These are phyloP conservation scores for Pseudorhiza aurosa DNA, from an alignment of 30 jellyfish, hydroid and myxozoan genomes.

Conservation along the genomic window DNA sequence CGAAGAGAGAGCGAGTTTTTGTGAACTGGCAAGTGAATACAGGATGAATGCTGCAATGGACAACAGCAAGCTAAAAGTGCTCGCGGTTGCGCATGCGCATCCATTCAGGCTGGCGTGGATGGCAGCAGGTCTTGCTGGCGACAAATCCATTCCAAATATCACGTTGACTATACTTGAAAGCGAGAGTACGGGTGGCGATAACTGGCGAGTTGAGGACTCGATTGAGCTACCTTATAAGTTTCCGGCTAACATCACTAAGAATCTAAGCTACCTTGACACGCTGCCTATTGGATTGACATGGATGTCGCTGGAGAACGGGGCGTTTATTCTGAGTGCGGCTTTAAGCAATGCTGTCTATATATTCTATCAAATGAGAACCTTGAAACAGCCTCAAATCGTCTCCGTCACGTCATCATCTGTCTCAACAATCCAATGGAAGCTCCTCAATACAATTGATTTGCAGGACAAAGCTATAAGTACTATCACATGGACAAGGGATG, in stretches of 20 bases:
- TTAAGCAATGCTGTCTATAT: conserved; percentile 57
- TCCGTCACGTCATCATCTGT: conserved; percentile 57
- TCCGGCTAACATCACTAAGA: conserved; percentile 34
- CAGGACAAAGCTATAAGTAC: conserved; percentile 71
- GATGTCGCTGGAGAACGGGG: conserved; percentile 94
- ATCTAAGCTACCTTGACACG: conserved; percentile 26
- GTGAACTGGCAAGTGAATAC: neutral
- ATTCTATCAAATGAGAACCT: conserved; percentile 33
- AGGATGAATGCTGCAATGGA: conserved; percentile 2
- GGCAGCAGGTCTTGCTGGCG: conserved; percentile 3
- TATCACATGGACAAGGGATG: conserved; percentile 96
- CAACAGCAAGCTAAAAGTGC: conserved; percentile 30
- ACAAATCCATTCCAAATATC: conserved; percentile 1
- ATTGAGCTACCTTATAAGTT: conserved; percentile 38
- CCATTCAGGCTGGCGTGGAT: conserved; percentile 83
- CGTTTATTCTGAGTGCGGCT: conserved; percentile 86
- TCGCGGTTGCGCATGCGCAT: conserved; percentile 86
- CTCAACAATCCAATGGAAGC: conserved; percentile 70
- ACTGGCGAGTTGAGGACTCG: conserved; percentile 79
- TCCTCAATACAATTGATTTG: conserved; percentile 62
- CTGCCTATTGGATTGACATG: conserved; percentile 84
- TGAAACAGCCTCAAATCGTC: conserved; percentile 38
- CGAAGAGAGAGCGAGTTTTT: neutral
- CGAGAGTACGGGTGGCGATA: conserved; percentile 90
- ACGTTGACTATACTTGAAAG: conserved; percentile 65